These are phyloP conservation scores for Ericerus pela DNA, from an alignment of 1,140 invertebrate genomes.

Conservation along the genomic window DNA sequence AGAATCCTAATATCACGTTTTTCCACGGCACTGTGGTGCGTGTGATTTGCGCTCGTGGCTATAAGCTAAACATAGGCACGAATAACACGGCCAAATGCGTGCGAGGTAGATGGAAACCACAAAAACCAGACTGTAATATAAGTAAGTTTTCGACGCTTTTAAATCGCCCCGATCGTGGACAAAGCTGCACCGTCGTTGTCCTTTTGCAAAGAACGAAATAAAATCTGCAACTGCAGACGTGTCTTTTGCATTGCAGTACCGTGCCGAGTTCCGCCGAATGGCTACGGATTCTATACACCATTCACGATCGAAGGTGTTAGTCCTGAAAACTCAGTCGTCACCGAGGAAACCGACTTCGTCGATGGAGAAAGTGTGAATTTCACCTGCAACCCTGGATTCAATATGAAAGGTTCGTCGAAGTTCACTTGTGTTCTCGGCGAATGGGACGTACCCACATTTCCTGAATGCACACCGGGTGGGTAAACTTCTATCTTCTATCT, in stretches of 20 bases:
- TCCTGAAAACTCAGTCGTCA: background rate
- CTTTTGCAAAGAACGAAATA: too few relatives aligned
- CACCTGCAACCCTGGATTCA: constrained; percentile 48
- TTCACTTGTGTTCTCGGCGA: constrained; percentile 61
- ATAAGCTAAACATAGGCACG: constrained; percentile 49
- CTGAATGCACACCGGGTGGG: constrained; percentile 56
- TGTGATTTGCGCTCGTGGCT: constrained; percentile 49
- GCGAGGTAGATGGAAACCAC: constrained; percentile 62
- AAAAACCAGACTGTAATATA: constrained; percentile 55
- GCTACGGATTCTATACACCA: constrained; percentile 34
- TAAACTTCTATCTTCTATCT: constrained; percentile 15
- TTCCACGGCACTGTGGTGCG: constrained; percentile 23
- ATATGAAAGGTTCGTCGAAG: constrained; percentile 49
- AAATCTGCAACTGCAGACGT: too few relatives aligned
- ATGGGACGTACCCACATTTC: constrained; percentile 49
- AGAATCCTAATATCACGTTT: constrained; percentile 43
- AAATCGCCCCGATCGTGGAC: too few relatives aligned
- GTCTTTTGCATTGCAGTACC: constrained; percentile 43
- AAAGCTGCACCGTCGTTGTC: too few relatives aligned
- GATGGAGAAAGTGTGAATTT: constrained; percentile 43
- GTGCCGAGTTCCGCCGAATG: constrained; percentile 44
- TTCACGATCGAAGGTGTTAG: background rate
- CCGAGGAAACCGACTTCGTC: constrained; percentile 37
- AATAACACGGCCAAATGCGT: constrained; percentile 64
- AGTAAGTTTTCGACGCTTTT: too few relatives aligned